Conservation (phyloP, 2,888 invertebrate species). For the Euclidia mi region DNA sequence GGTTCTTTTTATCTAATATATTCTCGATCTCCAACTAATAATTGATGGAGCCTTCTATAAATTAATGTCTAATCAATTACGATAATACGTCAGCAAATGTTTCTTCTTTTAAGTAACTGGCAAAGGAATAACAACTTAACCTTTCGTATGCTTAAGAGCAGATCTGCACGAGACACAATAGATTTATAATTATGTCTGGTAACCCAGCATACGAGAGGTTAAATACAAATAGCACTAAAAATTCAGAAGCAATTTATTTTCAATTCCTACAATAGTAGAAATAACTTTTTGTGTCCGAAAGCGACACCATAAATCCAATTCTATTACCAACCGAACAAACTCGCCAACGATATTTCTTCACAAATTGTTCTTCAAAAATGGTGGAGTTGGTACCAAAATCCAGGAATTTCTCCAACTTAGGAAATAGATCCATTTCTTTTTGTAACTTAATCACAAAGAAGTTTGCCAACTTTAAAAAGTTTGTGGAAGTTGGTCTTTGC, state of each 20-base stretch:
- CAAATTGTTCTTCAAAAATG: conserved; percentile 50
- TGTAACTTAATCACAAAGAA: conserved; percentile 68
- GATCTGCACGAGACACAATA: too few relatives aligned
- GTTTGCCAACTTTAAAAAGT: conserved; percentile 62
- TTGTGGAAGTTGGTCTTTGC: conserved; percentile 58
- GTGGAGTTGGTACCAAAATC: conserved; percentile 50
- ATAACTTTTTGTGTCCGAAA: conserved; percentile 28
- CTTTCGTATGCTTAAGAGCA: too few relatives aligned
- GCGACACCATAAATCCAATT: conserved; percentile 47
- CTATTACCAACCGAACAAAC: conserved; percentile 42
- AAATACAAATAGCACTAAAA: conserved; percentile 2
- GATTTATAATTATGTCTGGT: too few relatives aligned
- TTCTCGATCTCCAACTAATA: too few relatives aligned
- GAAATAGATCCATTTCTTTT: conserved; percentile 68
- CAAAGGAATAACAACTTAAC: too few relatives aligned
- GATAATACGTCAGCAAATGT: too few relatives aligned
- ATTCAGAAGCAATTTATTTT: conserved; percentile 39
- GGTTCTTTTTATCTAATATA: too few relatives aligned
- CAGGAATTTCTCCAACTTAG: conserved; percentile 50
- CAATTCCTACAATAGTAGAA: conserved; percentile 45
- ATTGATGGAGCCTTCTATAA: too few relatives aligned
- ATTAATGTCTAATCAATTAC: too few relatives aligned
- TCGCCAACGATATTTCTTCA: conserved; percentile 44
- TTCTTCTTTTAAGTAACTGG: too few relatives aligned
- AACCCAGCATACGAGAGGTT: too few relatives aligned